Conservation (phyloP, 2,888 invertebrate genomes). For the Trypoxylon attenuatum region DNA sequence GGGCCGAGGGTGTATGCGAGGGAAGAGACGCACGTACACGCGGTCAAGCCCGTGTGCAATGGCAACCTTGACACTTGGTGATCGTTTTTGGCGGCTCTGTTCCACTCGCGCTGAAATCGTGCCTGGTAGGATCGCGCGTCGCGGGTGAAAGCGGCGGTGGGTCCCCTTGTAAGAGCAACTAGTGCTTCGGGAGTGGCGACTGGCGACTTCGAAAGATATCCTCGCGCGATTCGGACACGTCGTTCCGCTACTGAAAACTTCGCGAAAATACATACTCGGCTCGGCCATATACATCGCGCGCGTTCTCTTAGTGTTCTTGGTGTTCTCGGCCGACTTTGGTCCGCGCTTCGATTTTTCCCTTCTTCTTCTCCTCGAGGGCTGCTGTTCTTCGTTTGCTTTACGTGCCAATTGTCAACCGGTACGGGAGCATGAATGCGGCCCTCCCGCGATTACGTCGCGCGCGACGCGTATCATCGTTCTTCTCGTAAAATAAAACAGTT, state of each 20-base stretch:
- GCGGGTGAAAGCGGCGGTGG: conserved; percentile 50
- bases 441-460: not conserved
- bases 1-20: conserved; percentile 28
- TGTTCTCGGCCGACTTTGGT: not conserved
- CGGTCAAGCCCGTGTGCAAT: conserved; percentile 58
- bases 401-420: not conserved
- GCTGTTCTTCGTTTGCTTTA: too few relatives aligned
- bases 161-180: conserved; percentile 20
- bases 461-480: too few relatives aligned
- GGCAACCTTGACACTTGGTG: conserved; percentile 72
- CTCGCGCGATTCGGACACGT: not conserved
- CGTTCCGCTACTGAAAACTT: too few relatives aligned
- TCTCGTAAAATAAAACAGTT: conserved; percentile 12
- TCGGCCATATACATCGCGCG: not conserved
- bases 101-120: conserved; percentile 39
- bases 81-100: conserved; percentile 63
- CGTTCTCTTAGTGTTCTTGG: not conserved
- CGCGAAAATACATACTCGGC: not conserved
- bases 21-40: conserved; percentile 21
- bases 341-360: not conserved
- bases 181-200: conserved; percentile 8
- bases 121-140: conserved; percentile 46
- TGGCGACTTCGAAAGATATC: too few relatives aligned
- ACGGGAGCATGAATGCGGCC: not conserved
- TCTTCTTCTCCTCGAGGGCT: too few relatives aligned